Evolutionary conservation across 2,888 invertebrate species (phyloP), one percentile per base, ranked within the genome.

Genomic region (Dryadula phaetusa): DNA sequence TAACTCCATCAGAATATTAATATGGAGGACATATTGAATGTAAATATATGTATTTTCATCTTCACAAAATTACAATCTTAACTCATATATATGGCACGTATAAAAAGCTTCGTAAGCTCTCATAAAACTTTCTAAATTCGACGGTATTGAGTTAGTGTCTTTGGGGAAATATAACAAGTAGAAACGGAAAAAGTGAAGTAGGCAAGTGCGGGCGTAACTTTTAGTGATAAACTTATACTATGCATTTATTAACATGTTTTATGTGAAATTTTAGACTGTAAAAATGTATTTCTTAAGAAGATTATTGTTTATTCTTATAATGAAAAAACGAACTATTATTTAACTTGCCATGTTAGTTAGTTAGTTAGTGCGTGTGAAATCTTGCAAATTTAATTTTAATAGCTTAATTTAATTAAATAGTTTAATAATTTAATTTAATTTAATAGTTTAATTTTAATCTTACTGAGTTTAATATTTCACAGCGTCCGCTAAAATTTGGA

Each of bases 101-200:
- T 47, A 62, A 62, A 62, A 49, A 18, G 16, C 58, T 12, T 47
- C 22, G 46, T 62, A 46, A 46, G 61, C 46, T 62, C 34, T 49
- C 20, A 62, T 62, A 62, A 62, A 62, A 62, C 46, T 62, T 62
- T 62, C 34, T 62, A 34, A 62, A 62, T 47, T 62, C 61, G 61
- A 34, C 58, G 58, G 18, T 62, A 62, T 62, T 62, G 61, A 62
- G 46, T 62, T 47, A 49, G 61, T 62, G 46, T 47, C 61, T 47
- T 47, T 12, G 34, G 61, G 61, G 61, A 62, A 62, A 62, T 62
- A 62, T 47, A 47, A 62, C 58, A 44, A 62, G 61, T 47, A 22
- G 37, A 56, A n/a, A 12, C 37, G 54, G n/a, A 56, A 56, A 56
- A 37, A 56, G 37, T 37, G 20, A 12, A 7, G 28, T 28, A 18